These are phyloP conservation scores for Camptogramma bilineatum DNA, from an alignment of 2,888 invertebrate genomes.

Conservation along the genomic window DNA sequence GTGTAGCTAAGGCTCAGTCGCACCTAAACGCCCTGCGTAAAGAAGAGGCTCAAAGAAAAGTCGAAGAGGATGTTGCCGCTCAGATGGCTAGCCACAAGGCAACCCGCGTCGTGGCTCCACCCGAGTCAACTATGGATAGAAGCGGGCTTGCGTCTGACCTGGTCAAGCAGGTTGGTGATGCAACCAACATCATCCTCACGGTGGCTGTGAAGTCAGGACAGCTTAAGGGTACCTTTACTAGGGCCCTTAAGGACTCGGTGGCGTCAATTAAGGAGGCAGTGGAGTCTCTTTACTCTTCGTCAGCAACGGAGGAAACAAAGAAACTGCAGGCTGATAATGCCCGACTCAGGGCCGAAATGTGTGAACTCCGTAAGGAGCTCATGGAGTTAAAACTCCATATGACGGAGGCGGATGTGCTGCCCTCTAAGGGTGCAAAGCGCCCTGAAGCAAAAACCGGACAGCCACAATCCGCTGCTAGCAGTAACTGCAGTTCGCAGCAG, in stretches of 20 bases:
- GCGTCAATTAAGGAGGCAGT: not conserved
- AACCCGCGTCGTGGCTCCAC: not conserved
- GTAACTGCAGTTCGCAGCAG: no score
- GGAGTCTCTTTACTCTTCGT: not conserved
- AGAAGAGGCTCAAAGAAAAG: not conserved
- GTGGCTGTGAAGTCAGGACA: not conserved
- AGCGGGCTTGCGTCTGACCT: not conserved
- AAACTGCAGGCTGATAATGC: not conserved
- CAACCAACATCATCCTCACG: not conserved
- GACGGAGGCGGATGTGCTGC: no score
- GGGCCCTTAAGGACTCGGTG: not conserved
- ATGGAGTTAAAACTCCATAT: no score
- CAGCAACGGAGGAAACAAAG: not conserved
- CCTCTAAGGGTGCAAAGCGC: no score
- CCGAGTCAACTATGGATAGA: not conserved
- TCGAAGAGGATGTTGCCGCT: not conserved
- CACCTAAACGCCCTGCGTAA: not conserved
- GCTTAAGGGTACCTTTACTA: not conserved
- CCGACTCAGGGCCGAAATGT: constrained; percentile 3
- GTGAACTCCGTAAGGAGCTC: constrained; percentile 33
- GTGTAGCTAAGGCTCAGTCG: not conserved
- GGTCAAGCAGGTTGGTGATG: not conserved
- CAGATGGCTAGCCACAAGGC: constrained; percentile 1
- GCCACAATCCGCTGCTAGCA: no score
- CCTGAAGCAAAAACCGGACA: no score